These are phyloP conservation scores for Pseudochaenichthys georgianus DNA, from an alignment of 2,797 vertebrate species.

Conservation along the genomic window DNA sequence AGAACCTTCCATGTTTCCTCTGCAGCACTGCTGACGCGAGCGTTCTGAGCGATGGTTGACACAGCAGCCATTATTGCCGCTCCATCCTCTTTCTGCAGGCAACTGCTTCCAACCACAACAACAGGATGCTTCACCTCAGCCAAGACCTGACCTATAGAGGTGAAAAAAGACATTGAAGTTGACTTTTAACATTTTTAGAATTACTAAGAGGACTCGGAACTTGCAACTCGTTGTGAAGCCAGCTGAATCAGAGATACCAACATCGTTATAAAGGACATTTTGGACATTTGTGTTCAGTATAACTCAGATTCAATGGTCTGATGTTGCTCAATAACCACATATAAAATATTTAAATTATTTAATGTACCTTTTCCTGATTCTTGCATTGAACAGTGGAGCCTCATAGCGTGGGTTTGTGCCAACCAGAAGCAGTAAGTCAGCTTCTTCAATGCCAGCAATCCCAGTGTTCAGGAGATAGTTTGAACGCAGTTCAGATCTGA, in stretches of 20 bases:
- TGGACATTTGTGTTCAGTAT: not conserved
- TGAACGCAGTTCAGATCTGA: slow-evolving; percentile 91
- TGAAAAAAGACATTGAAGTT: slow-evolving; percentile 8
- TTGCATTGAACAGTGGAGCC: slow-evolving; percentile 91
- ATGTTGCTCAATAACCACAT: not conserved
- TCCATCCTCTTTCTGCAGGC: slow-evolving; percentile 89
- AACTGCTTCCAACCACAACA: slow-evolving; percentile 90
- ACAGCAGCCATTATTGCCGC: slow-evolving; percentile 88
- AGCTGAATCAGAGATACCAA: slow-evolving; percentile 79
- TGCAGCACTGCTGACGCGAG: slow-evolving; percentile 81
- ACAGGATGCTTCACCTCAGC: slow-evolving; percentile 88
- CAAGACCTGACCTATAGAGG: slow-evolving; percentile 78
- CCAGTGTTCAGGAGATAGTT: slow-evolving; percentile 92
- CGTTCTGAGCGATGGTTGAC: slow-evolving; percentile 87
- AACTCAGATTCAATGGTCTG: not conserved
- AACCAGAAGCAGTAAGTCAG: slow-evolving; percentile 90
- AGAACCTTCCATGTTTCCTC: slow-evolving; percentile 87
- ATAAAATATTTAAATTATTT: not conserved
- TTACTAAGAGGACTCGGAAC: slow-evolving; percentile 57
- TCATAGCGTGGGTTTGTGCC: slow-evolving; percentile 94
- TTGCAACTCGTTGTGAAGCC: slow-evolving; percentile 93
- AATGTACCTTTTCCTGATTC: slow-evolving; percentile 89
- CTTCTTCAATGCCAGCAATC: slow-evolving; percentile 91
- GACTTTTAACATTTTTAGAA: slow-evolving; percentile 3
- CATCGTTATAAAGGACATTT: not conserved